Base-by-base conservation (phyloP, 2,888 invertebrate species). In the Resseliella maxima region DNA sequence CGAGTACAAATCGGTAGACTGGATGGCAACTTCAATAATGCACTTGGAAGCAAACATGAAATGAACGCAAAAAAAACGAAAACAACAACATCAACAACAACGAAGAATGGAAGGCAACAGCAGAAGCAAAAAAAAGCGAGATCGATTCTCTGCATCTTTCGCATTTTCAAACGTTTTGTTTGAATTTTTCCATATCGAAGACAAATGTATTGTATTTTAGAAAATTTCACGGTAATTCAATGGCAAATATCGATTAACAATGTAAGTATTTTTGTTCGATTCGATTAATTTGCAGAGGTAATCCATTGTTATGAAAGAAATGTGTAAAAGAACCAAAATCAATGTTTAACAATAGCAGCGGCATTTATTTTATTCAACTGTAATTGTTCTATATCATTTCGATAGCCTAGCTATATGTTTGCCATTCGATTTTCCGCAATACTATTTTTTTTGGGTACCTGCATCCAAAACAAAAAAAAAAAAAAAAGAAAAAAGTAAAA, bases 271-370 rank as follows among this genome's bases (percentile, higher is more conserved):
- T 72, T 15, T 72, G 72, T 72, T 72, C 72, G 72, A 72, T 72
- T 72, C 72, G 72, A 72, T 72, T 72, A 72, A 72, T 72, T 72
- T 72, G 72, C 72, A 72, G 72, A 72, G 72, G 72, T 72, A 72
- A 72, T 31, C 31, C 72, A 72, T 72, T 72, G 72, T 72, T 72
- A 15, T 35, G n/a, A 15, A 72, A 18, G 31, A 27, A 72, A 31
- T 31, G 5, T 72, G 31, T 35, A 27, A 18, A 72, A 27, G 59
- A 59, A 27, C n/a, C 6, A 59, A 50, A 2, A 50, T 10, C 41
- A 59, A 59, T 24, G 24, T 5, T n/a, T 27, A 59, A 72, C 72
- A 72, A 72, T 21, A 72, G 72, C 27, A 72, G 15, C 72, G 31
- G 72, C 31, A 72, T 72, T 72, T 15, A 72, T 72, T 72, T 35